Conservation (phyloP, 2,113 vertebrate species). For the Saccopteryx leptura region DNA sequence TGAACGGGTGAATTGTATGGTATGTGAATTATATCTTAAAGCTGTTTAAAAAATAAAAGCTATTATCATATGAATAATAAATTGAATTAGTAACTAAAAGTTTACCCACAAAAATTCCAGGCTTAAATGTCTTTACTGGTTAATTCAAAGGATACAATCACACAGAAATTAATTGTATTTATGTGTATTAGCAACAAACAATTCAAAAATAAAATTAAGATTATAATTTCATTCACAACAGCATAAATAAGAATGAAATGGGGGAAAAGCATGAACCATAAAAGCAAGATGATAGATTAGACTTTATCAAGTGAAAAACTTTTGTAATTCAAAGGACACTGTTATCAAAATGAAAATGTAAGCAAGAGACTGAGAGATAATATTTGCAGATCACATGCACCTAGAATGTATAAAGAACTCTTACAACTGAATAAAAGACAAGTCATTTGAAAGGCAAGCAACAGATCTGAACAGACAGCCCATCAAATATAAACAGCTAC, state of each 20-base stretch:
- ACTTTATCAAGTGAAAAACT: constrained; percentile 14
- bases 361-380: background rate
- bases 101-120: background rate
- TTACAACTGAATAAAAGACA: background rate
- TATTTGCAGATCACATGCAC: background rate
- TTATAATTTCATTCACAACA: background rate
- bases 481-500: background rate
- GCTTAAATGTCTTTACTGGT: background rate
- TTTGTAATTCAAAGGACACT: background rate
- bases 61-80: background rate
- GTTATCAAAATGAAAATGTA: constrained; percentile 50
- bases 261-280: background rate
- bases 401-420: background rate
- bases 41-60: constrained; percentile 13
- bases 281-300: background rate
- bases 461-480: background rate
- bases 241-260: constrained; percentile 29
- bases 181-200: background rate
- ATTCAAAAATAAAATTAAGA: constrained; percentile 20
- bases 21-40: constrained; percentile 32
- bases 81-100: constrained; percentile 48
- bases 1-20: background rate
- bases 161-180: background rate
- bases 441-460: background rate
- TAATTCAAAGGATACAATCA: background rate